Evolutionary conservation across 35 echinoderm and acorn worm species (phyloP), one percentile per base, ranked within the genome.

Genomic region (Heliocidaris tuberculata): DNA sequence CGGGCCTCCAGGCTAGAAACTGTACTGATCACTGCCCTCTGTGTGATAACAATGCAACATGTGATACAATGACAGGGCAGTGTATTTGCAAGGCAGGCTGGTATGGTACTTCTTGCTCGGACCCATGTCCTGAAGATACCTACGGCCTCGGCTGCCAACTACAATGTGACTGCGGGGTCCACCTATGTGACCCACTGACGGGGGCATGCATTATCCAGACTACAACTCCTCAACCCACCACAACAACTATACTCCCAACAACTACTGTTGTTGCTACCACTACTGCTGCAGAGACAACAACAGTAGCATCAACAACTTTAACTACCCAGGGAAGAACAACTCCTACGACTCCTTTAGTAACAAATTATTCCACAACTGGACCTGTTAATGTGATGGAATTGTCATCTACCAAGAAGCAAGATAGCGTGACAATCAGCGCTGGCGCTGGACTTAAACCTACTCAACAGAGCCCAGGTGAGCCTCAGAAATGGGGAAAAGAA

Each of bases 71-170:
- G 3, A 85, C 88, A 56, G 91, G 97, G 30, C 42, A 60, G 24
- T 98, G 97, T 93, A 91, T 48, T 21, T 98, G 97, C 32, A 95
- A 91, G 7, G 93, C 94, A 21, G 97, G 97, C 7, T 98, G 97
- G 97, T 94, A 95, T 59, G 97, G 96, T 9, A 70, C 50, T 6
- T 52, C 85, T 47, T 98, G 97, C 85, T 59, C 60, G 13, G 93
- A 97, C 30, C 56, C 93, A 71, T 97, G 96, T 47, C n/a, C 85
- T 9, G 52, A 48, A 31, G 96, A 95, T 30, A 94, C 93, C 89
- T 98, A 70, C 42, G 97, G 97, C 24, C 19, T 92, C 31, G 86
- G 47, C 24, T 98, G 97, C 49, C 91, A 93, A 59, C 91, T 48
- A 5, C 65, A n/a, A 78, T 93, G 91, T 93, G 91, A 93, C 91